Percentiles rank a stretch among this genome's conserved stretches.
phyloP scores from a whole-genome alignment of 2,888 invertebrate genomes.

The Cyrtodaria siliqua region DNA sequence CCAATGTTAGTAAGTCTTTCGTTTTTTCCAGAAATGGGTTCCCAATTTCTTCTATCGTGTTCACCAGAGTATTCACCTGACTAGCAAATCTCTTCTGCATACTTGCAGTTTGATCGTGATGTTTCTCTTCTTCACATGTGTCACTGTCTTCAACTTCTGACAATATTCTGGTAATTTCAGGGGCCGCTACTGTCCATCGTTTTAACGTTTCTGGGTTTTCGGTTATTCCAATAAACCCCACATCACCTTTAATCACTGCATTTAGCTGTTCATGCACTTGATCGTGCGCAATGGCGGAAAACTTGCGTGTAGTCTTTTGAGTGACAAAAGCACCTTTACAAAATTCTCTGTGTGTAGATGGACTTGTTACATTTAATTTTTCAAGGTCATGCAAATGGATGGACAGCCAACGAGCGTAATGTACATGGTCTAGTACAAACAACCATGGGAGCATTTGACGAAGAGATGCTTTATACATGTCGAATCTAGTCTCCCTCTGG shows the following conservation, averaged over 20 bases:
- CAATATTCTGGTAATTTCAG: conserved; percentile 55
- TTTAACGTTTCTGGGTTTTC: conserved; percentile 65
- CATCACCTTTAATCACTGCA: conserved; percentile 71
- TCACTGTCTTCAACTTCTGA: no score
- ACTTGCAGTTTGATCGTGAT: conserved; percentile 29
- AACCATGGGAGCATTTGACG: no score
- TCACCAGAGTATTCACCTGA: no score
- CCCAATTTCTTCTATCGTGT: no score
- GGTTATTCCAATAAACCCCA: conserved; percentile 66
- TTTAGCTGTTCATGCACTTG: conserved; percentile 69
- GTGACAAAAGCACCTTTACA: conserved; percentile 59
- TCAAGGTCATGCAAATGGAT: conserved; percentile 65
- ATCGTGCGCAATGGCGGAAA: conserved; percentile 60
- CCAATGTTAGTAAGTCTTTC: conserved; percentile 49
- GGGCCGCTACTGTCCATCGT: conserved; percentile 71
- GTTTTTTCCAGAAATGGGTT: conserved; percentile 52
- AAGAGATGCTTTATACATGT: no score
- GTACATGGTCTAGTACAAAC: conserved; percentile 43
- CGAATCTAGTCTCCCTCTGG: no score
- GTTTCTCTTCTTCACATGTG: background rate
- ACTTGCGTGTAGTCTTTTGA: conserved; percentile 46
- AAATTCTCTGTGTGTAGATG: conserved; percentile 58
- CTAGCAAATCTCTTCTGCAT: conserved; percentile 1
- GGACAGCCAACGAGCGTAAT: conserved; percentile 70
- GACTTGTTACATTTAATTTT: conserved; percentile 54